Percentiles rank a stretch among this genome's conserved stretches.
Conservation (phyloP, 2,113 vertebrate species). For the Arothron firmamentum region DNA sequence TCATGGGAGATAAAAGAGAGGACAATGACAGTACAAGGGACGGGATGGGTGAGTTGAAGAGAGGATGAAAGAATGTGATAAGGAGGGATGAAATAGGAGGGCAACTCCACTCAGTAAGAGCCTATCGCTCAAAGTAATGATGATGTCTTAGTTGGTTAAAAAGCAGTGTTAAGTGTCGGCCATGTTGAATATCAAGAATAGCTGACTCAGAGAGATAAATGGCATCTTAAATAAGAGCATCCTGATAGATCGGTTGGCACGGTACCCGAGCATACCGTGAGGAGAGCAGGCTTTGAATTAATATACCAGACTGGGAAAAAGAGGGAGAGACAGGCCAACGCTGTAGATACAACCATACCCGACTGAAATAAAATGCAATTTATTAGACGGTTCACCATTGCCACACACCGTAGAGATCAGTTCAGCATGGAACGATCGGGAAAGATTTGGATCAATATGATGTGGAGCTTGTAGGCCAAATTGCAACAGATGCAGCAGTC, state of each 20-base stretch:
- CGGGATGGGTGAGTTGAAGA: conserved; percentile 46
- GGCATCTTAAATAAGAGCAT: conserved; percentile 73
- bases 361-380: too few species aligned
- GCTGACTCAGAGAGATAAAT: conserved; percentile 57
- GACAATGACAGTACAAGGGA: conserved; percentile 51
- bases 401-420: too few species aligned
- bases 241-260: conserved; percentile 61
- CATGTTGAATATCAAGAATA: conserved; percentile 48
- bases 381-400: too few species aligned
- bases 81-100: conserved; percentile 63
- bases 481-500: too few species aligned
- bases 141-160: conserved; percentile 79
- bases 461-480: too few species aligned
- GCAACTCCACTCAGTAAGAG: conserved; percentile 63
- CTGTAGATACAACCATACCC: too few species aligned
- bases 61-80: conserved; percentile 44
- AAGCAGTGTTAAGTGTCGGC: conserved; percentile 67
- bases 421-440: too few species aligned
- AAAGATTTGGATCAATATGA: too few species aligned
- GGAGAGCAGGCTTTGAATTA: conserved; percentile 48
- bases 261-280: conserved; percentile 33
- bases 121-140: conserved; percentile 77
- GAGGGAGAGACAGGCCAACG: background rate
- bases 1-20: conserved; percentile 57
- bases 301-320: conserved; percentile 12